Base-by-base conservation (phyloP, 2,888 invertebrate genomes). In the Resseliella maxima region DNA sequence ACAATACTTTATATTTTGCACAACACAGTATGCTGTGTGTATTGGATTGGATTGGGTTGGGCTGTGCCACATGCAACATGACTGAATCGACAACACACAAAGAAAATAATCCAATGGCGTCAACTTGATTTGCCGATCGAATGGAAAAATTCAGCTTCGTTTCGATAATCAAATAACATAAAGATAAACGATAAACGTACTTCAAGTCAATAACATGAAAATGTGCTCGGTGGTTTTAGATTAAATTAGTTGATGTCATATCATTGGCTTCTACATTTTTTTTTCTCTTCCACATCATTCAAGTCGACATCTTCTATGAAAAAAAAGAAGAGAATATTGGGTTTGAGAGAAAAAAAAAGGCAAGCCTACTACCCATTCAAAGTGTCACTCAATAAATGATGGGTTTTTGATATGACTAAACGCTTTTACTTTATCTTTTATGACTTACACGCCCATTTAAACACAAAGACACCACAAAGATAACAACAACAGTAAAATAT, bases 111-210 rank as follows among this genome's bases (percentile, higher is more conserved):
- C 8, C 72, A 27, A n/a, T n/a, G 35, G 35, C 15, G 72, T 15
- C 72, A 15, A 2, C 21, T 18, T 50, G 8, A 2, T 50, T 12
- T 50, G 1, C 59, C 10, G 59, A 24, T 59, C 24, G 12, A 59
- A 59, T 59, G 10, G 24, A n/a, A 24, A 41, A 24, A 59, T 59
- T 59, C 24, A 59, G 46, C 72, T 72, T 31, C 72, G 72, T 72
- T 72, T 35, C 72, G 72, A 72, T 72, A 72, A 72, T 72, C 35
- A 72, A 72, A 72, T 72, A 72, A 72, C 72, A 72, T 72, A 72
- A 72, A 72, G 31, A 72, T 72, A 72, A 72, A 59, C 59, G 59
- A 24, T 59, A 59, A 59, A 59, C 59, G 24, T 59, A 59, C 59
- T 24, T 24, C 59, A 59, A 59, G 59, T 59, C 59, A 59, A 72